Conservation (phyloP, 2,797 vertebrate species). For the Cuniculus paca region DNA sequence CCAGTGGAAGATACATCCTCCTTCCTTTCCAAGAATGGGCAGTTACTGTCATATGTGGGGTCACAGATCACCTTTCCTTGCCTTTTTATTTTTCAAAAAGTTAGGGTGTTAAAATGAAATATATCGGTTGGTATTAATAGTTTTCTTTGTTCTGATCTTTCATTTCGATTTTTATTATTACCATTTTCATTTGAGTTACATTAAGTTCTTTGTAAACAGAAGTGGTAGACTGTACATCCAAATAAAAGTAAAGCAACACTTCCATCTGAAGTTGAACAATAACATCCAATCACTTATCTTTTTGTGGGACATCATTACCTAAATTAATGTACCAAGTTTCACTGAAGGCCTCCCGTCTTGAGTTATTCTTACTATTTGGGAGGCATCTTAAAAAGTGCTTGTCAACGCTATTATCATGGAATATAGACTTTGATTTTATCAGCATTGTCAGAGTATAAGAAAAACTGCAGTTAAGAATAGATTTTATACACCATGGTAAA, state of each 20-base stretch:
- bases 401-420: not conserved
- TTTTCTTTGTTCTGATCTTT: constrained; percentile 5
- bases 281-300: not conserved
- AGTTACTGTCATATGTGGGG: not conserved
- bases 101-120: not conserved
- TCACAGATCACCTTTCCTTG: not conserved
- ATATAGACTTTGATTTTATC: not conserved
- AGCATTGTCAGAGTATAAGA: not conserved
- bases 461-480: not conserved
- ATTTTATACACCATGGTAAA: not conserved
- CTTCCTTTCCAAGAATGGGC: not conserved
- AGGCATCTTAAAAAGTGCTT: not conserved
- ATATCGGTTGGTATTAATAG: not conserved
- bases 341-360: not conserved
- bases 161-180: constrained; percentile 36
- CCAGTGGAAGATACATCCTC: not conserved
- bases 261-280: not conserved
- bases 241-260: not conserved
- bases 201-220: constrained; percentile 4
- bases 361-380: not conserved
- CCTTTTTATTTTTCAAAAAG: not conserved
- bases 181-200: constrained; percentile 1
- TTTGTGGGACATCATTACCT: not conserved
- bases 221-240: not conserved
- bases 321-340: not conserved